Evolutionary conservation across 2,888 invertebrate genomes (phyloP).

Genomic region (Aelia acuminata): DNA sequence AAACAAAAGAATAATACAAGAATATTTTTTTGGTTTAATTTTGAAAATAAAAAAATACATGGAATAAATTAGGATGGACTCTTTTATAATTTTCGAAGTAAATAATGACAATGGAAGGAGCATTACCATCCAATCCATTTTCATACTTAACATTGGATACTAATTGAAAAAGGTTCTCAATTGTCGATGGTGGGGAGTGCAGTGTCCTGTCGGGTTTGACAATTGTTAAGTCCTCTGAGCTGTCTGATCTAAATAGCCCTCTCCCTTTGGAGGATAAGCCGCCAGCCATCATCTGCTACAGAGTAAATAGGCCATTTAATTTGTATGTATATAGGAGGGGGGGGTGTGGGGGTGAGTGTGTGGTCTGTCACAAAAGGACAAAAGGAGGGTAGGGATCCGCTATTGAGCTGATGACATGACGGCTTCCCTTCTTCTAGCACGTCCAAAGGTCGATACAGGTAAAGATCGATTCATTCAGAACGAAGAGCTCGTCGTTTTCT

Average conservation of each 20-base stretch:
- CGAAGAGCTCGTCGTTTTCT: not conserved
- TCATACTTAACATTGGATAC: not conserved
- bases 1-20: no score
- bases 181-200: not conserved
- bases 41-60: no score
- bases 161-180: not conserved
- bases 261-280: conserved; percentile 26
- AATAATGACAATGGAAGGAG: not conserved
- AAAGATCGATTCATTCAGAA: not conserved
- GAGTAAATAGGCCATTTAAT: conserved; percentile 49
- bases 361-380: conserved; percentile 17
- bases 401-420: not conserved
- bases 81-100: not conserved
- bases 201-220: not conserved
- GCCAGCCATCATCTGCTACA: conserved; percentile 34
- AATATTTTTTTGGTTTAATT: no score
- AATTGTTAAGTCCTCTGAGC: not conserved
- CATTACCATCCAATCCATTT: not conserved
- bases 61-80: not conserved
- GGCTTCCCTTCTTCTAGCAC: not conserved
- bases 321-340: conserved; percentile 41
- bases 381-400: conserved; percentile 17
- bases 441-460: no score
- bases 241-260: not conserved
- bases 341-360: not conserved